Conservation (phyloP, 2,888 invertebrate genomes). For the Conomelus anceps region DNA sequence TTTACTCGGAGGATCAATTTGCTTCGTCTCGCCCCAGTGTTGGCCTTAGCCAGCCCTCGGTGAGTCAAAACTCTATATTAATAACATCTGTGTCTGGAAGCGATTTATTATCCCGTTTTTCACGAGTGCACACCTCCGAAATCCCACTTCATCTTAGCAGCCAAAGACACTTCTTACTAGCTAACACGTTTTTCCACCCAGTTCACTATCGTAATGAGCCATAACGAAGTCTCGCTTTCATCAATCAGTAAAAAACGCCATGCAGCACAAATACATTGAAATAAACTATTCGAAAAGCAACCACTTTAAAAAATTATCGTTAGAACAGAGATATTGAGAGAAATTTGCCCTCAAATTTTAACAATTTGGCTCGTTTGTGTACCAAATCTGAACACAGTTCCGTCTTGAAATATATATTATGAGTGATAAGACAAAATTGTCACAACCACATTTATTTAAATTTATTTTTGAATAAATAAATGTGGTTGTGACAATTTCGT, state of each 20-base stretch:
- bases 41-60: not conserved
- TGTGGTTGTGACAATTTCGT: too few relatives aligned
- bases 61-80: not conserved
- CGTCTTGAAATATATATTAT: too few relatives aligned
- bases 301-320: too few relatives aligned
- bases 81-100: not conserved
- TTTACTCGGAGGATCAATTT: not conserved
- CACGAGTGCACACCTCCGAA: not conserved
- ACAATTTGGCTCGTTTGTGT: too few relatives aligned
- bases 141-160: not conserved
- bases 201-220: not conserved
- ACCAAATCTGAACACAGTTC: too few relatives aligned
- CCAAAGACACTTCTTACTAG: not conserved
- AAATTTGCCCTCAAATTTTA: too few relatives aligned
- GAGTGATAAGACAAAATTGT: too few relatives aligned
- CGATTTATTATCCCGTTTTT: not conserved
- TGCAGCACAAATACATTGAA: too few relatives aligned
- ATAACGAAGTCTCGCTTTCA: not conserved
- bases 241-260: not conserved
- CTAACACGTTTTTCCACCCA: not conserved
- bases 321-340: too few relatives aligned
- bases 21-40: not conserved
- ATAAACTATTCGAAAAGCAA: too few relatives aligned
- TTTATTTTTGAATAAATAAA: too few relatives aligned
- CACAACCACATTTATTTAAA: too few relatives aligned